Conservation (phyloP, 2,888 invertebrate genomes). For the Anthophora plumipes region DNA sequence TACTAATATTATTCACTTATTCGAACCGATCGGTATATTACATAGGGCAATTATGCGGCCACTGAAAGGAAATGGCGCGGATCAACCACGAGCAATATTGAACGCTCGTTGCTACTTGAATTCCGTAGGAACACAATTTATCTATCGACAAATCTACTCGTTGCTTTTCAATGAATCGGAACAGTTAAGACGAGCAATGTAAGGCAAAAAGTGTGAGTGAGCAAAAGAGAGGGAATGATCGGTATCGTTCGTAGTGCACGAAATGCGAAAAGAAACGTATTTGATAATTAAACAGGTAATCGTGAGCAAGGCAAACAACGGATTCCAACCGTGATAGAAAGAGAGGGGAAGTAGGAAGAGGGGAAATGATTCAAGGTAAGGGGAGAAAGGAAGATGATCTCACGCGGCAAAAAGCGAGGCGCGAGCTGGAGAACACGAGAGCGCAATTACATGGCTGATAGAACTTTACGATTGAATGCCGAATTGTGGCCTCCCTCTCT, state of each 20-base stretch:
- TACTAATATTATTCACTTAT: constrained; percentile 42
- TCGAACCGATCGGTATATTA: constrained; percentile 15
- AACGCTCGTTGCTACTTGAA: too few relatives aligned
- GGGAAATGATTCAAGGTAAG: constrained; percentile 43
- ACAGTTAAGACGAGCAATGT: too few relatives aligned
- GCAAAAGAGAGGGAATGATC: too few relatives aligned
- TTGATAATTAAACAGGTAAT: constrained; percentile 43
- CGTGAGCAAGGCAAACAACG: constrained; percentile 34
- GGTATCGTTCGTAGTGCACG: too few relatives aligned
- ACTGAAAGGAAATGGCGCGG: constrained; percentile 35
- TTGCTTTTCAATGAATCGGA: not conserved
- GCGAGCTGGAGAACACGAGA: constrained; percentile 25
- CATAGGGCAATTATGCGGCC: constrained; percentile 33
- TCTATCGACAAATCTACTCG: too few relatives aligned
- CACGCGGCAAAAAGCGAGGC: constrained; percentile 58
- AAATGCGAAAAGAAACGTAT: constrained; percentile 35
- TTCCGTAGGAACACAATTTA: too few relatives aligned
- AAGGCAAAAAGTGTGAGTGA: too few relatives aligned
- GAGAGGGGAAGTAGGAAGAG: not conserved
- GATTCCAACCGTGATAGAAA: constrained; percentile 22
- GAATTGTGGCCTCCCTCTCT: constrained; percentile 22
- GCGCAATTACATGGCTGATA: constrained; percentile 58
- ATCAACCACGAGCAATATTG: not conserved
- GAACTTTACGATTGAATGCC: constrained; percentile 55
- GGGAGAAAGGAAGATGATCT: constrained; percentile 64